Conservation (phyloP, 2,113 vertebrate genomes). For the Microtus richardsoni region DNA sequence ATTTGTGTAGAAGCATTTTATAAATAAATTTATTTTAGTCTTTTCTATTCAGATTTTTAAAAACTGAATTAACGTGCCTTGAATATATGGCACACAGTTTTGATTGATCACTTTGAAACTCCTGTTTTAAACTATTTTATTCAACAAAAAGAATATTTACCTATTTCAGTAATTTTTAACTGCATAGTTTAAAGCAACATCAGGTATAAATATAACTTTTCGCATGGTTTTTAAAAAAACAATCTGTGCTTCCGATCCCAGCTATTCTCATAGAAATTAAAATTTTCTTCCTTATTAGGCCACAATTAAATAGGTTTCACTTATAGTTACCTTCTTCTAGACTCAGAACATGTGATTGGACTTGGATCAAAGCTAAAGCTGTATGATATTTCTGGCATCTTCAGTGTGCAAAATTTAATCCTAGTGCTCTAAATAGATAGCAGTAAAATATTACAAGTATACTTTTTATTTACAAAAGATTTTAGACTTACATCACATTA, state of each 20-base stretch:
- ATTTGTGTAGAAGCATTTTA: constrained; percentile 36
- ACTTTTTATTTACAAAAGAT: constrained; percentile 61
- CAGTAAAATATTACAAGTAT: constrained; percentile 13
- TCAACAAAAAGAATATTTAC: constrained; percentile 21
- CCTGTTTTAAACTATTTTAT: constrained; percentile 13
- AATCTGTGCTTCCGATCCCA: constrained; percentile 17
- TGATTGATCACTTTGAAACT: constrained; percentile 21
- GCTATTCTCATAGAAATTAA: constrained; percentile 52
- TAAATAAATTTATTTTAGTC: constrained; percentile 46
- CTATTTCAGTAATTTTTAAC: neutral
- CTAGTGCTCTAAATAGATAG: constrained; percentile 32
- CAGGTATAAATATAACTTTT: neutral
- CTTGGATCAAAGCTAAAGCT: constrained; percentile 37
- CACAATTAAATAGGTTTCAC: constrained; percentile 24
- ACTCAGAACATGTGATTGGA: constrained; percentile 53
- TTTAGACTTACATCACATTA: constrained; percentile 42
- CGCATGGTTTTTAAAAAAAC: constrained; percentile 16
- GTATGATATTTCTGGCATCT: constrained; percentile 54
- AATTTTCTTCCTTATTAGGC: constrained; percentile 68
- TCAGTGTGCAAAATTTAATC: constrained; percentile 57
- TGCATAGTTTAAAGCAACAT: neutral
- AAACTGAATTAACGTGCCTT: constrained; percentile 42
- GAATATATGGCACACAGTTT: constrained; percentile 50
- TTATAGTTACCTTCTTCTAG: constrained; percentile 41
- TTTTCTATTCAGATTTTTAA: constrained; percentile 25